Evolutionary conservation across 23 tunicate species (phyloP).

Genomic region (Oikopleura dioica): DNA sequence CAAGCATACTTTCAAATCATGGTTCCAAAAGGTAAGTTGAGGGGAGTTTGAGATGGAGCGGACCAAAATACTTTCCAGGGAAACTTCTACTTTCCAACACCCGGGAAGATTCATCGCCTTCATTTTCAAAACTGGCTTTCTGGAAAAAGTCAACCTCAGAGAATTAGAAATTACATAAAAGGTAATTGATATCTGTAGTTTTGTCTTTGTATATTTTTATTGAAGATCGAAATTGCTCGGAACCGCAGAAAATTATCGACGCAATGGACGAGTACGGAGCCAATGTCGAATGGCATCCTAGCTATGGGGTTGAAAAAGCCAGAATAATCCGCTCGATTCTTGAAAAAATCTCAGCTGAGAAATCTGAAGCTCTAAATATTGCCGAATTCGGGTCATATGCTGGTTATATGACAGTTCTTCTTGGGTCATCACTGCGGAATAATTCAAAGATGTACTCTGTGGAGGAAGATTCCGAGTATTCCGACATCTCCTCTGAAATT

Average conservation of each 20-base stretch:
- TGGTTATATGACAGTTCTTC: neutral
- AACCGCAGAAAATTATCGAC: neutral
- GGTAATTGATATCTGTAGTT: too few species aligned
- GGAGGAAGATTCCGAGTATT: neutral
- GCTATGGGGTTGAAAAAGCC: neutral
- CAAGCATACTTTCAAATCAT: neutral
- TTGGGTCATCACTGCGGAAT: neutral
- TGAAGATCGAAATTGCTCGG: neutral
- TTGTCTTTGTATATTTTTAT: too few species aligned
- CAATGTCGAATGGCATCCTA: too few species aligned
- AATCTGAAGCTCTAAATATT: neutral
- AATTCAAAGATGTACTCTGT: neutral
- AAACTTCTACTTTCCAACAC: neutral
- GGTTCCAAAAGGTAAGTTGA: too few species aligned
- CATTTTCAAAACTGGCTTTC: neutral
- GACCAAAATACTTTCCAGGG: too few species aligned
- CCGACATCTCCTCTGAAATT: neutral
- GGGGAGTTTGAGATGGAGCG: too few species aligned
- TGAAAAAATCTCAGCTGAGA: neutral
- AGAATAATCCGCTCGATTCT: neutral
- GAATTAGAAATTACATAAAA: neutral
- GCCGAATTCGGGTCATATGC: neutral
- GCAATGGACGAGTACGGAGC: neutral
- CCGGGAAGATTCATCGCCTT: neutral
- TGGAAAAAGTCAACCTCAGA: constrained; percentile 4